These are phyloP conservation scores for Sclerodermus sp. DNA, from an alignment of 2,888 invertebrate genomes.

Conservation along the genomic window DNA sequence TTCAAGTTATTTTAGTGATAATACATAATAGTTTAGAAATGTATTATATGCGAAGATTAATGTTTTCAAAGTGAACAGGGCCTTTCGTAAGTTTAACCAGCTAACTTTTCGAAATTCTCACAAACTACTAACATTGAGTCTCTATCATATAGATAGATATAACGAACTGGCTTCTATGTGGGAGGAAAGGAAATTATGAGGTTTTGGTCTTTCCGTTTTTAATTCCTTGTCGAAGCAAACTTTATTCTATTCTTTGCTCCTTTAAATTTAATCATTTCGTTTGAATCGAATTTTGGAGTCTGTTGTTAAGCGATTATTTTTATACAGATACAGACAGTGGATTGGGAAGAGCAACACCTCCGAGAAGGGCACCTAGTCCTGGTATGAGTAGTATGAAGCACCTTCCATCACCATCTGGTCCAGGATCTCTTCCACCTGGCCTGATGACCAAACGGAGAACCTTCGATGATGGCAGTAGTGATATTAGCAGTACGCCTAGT, in stretches of 20 bases:
- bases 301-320: slow-evolving; percentile 52
- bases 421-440: slow-evolving; percentile 77
- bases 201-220: not conserved
- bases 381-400: slow-evolving; percentile 75
- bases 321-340: slow-evolving; percentile 79
- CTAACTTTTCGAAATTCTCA: slow-evolving; percentile 25
- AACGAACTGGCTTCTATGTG: slow-evolving; percentile 6
- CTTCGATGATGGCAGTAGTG: slow-evolving; percentile 79
- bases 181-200: not conserved
- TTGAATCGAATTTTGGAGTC: slow-evolving; percentile 4
- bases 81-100: slow-evolving; percentile 28
- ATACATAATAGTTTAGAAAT: too few relatives aligned
- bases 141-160: slow-evolving; percentile 6
- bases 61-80: slow-evolving; percentile 16
- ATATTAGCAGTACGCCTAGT: slow-evolving; percentile 81
- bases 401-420: slow-evolving; percentile 83
- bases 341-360: slow-evolving; percentile 83
- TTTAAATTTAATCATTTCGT: not conserved
- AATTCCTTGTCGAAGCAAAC: not conserved
- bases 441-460: slow-evolving; percentile 72
- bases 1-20: too few relatives aligned
- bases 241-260: slow-evolving; percentile 7
- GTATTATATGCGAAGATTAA: slow-evolving; percentile 30
- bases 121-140: slow-evolving; percentile 28
- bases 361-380: slow-evolving; percentile 83